Evolutionary conservation across 2,888 invertebrate species (phyloP).

Genomic region (Rhogogaster chlorosoma): DNA sequence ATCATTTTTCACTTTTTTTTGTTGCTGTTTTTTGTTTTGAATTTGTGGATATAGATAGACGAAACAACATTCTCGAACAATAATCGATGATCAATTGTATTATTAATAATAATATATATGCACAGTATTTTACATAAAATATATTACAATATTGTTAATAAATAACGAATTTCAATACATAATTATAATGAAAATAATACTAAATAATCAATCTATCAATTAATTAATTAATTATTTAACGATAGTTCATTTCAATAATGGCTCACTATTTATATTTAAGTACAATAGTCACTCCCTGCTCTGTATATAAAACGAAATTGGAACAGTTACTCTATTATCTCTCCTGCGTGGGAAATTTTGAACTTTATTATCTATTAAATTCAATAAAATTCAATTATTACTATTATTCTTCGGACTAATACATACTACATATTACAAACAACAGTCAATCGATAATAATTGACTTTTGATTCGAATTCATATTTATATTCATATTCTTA

Average conservation of each 20-base stretch:
- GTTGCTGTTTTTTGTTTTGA: neutral
- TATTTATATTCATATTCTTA: neutral
- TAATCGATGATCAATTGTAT: neutral
- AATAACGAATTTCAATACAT: slow-evolving; percentile 62
- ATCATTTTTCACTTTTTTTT: no score
- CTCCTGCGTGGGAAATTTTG: neutral
- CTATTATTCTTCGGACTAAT: slow-evolving; percentile 3
- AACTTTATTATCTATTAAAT: neutral
- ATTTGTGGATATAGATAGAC: neutral
- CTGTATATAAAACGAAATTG: neutral
- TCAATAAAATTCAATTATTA: neutral
- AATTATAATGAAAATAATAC: slow-evolving; percentile 48
- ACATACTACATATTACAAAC: neutral
- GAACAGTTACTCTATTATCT: neutral
- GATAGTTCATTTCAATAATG: neutral
- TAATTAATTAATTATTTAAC: slow-evolving; percentile 57
- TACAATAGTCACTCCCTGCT: slow-evolving; percentile 58
- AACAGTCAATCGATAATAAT: slow-evolving; percentile 16
- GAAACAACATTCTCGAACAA: neutral
- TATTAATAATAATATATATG: slow-evolving; percentile 61
- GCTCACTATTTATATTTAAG: slow-evolving; percentile 61
- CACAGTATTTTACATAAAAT: slow-evolving; percentile 75
- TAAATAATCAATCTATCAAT: slow-evolving; percentile 9
- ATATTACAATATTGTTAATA: slow-evolving; percentile 71
- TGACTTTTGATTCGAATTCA: neutral